These are phyloP conservation scores for Propsilocerus akamusi DNA, from an alignment of 1,140 invertebrate genomes.

Conservation along the genomic window DNA sequence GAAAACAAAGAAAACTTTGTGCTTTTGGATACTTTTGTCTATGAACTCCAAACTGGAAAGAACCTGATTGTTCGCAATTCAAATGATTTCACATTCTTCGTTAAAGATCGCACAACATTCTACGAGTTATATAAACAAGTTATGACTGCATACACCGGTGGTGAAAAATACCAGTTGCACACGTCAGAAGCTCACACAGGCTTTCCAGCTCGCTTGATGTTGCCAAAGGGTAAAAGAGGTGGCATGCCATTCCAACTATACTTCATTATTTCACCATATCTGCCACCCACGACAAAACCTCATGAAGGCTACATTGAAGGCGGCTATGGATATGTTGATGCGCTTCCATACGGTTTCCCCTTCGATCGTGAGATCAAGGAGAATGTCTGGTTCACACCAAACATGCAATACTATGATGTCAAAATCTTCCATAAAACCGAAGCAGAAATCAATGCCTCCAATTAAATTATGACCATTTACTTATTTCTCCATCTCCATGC, in stretches of 20 bases:
- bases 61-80: slow-evolving; percentile 47
- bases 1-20: slow-evolving; percentile 39
- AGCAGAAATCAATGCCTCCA: slow-evolving; percentile 17
- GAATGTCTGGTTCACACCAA: slow-evolving; percentile 35
- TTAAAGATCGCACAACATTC: slow-evolving; percentile 41
- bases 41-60: slow-evolving; percentile 38
- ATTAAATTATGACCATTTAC: slow-evolving; percentile 14
- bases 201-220: slow-evolving; percentile 39
- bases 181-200: slow-evolving; percentile 30
- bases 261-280: slow-evolving; percentile 38
- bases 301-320: slow-evolving; percentile 18
- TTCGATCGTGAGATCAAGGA: slow-evolving; percentile 40
- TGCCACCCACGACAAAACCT: slow-evolving; percentile 13
- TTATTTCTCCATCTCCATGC: too few relatives aligned
- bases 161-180: slow-evolving; percentile 26
- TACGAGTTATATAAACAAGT: slow-evolving; percentile 35
- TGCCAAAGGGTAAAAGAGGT: slow-evolving; percentile 43
- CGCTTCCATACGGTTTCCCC: slow-evolving; percentile 39
- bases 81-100: slow-evolving; percentile 37
- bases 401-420: slow-evolving; percentile 44
- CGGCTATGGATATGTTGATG: slow-evolving; percentile 26
- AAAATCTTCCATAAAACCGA: slow-evolving; percentile 37
- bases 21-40: slow-evolving; percentile 46
- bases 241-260: slow-evolving; percentile 43
- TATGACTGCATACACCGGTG: slow-evolving; percentile 28